These are phyloP conservation scores for Phaethornis superciliosus DNA, from an alignment of 2,113 vertebrate genomes.

Conservation along the genomic window DNA sequence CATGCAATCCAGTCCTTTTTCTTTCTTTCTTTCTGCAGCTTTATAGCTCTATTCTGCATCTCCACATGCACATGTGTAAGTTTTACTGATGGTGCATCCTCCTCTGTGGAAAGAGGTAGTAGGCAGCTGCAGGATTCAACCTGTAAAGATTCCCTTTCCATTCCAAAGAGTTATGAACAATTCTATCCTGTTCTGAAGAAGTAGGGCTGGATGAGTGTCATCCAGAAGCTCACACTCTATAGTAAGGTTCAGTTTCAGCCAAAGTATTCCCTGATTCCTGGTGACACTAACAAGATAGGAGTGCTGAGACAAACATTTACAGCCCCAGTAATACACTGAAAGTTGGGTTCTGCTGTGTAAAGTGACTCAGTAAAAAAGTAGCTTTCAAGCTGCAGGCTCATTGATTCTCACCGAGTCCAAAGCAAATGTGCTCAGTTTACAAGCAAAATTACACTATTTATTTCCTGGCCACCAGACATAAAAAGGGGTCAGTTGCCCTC, in stretches of 20 bases:
- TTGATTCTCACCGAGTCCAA: background rate
- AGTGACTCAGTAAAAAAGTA: background rate
- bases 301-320: background rate
- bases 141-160: background rate
- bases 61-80: fast-evolving
- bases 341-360: background rate
- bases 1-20: background rate
- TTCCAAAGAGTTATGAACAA: background rate
- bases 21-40: background rate
- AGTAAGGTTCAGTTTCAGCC: background rate
- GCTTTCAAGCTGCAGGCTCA: background rate
- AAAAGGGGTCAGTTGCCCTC: background rate
- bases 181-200: background rate
- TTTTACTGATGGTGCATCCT: background rate
- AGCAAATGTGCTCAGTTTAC: background rate
- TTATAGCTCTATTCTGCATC: background rate
- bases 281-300: background rate
- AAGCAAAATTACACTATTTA: background rate
- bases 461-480: background rate
- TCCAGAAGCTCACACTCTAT: background rate
- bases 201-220: background rate
- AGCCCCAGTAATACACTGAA: background rate
- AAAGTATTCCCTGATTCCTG: background rate
- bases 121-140: background rate
- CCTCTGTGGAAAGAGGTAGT: fast-evolving